Conservation (phyloP, 2,113 vertebrate species). For the Hydrolagus affinis region DNA sequence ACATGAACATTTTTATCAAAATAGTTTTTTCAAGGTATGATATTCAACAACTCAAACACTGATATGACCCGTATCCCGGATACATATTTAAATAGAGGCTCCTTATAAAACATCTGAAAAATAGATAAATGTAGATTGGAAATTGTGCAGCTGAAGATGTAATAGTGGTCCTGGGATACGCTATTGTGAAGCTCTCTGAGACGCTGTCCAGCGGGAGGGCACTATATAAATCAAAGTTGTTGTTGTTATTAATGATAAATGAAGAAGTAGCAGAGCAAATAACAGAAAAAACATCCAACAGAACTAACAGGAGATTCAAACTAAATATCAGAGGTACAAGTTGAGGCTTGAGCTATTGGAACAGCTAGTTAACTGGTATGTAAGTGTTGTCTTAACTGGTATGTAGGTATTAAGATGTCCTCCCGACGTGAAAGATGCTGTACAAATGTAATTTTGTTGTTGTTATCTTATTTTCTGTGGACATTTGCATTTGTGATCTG, state of each 20-base stretch:
- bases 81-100: not conserved
- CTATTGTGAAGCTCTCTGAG: too few species aligned
- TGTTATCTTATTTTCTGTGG: not conserved
- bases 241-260: too few species aligned
- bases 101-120: conserved; percentile 4
- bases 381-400: conserved; percentile 7
- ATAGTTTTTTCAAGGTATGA: not conserved
- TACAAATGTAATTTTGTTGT: too few species aligned
- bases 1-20: too few species aligned
- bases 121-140: not conserved
- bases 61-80: not conserved
- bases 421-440: too few species aligned
- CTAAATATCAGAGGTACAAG: conserved; percentile 8
- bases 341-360: conserved; percentile 7
- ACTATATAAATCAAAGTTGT: too few species aligned
- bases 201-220: too few species aligned
- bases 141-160: conserved; percentile 1
- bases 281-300: conserved; percentile 14
- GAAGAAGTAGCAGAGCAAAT: conserved; percentile 18
- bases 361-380: conserved; percentile 22
- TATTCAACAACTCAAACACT: not conserved
- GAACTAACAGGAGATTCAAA: conserved; percentile 23
- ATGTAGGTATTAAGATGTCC: conserved; percentile 20
- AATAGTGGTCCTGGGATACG: too few species aligned
- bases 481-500: not conserved